Conservation (phyloP, 2,113 vertebrate genomes). For the Paedocypris sp. region DNA sequence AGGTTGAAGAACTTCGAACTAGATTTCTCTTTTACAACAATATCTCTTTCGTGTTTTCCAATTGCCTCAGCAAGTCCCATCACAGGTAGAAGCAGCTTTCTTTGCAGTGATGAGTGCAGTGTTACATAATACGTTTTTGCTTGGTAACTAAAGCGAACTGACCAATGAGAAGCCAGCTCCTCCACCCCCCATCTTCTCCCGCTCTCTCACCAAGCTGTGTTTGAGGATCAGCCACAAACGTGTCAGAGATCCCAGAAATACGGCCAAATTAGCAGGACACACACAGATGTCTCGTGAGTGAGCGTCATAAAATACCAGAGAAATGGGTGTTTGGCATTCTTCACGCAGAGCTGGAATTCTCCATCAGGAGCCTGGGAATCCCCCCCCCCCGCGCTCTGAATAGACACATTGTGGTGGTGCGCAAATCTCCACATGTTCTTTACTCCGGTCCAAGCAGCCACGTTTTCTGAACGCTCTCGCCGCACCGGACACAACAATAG, state of each 20-base stretch:
- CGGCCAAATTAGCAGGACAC: constrained; percentile 56
- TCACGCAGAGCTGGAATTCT: constrained; percentile 35
- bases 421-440: not conserved
- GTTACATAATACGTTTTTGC: constrained; percentile 53
- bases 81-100: constrained; percentile 20
- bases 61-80: not conserved
- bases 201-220: constrained; percentile 4
- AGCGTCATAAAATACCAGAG: constrained; percentile 45
- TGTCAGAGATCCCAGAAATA: constrained; percentile 55
- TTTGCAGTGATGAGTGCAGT: constrained; percentile 34
- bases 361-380: constrained; percentile 11
- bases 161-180: constrained; percentile 25
- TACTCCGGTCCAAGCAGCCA: not conserved
- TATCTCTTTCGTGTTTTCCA: no score
- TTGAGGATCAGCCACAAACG: constrained; percentile 48
- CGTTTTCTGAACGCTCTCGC: not conserved
- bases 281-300: constrained; percentile 40
- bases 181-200: constrained; percentile 13
- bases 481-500: not conserved
- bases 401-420: constrained; percentile 15
- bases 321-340: constrained; percentile 26
- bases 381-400: not conserved
- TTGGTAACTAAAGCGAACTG: constrained; percentile 48
- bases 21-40: no score
- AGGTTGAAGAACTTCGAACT: no score